Base-by-base conservation (phyloP, 2,797 vertebrate genomes). In the Phyllotis vaccarum region DNA sequence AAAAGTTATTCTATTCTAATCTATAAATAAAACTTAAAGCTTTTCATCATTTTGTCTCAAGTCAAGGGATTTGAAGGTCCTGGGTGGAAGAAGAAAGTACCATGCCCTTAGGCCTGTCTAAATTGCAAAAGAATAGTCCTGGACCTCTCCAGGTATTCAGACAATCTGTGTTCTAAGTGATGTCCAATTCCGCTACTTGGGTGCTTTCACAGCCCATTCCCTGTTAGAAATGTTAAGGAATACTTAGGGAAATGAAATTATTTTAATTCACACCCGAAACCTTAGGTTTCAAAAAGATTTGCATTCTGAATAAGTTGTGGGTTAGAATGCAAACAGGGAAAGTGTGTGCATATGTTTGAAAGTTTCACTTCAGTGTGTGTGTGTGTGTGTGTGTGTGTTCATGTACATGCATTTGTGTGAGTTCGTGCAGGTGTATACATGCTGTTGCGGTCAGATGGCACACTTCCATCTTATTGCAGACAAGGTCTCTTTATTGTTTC, bases 21-120 rank as follows among this genome's bases (percentile, higher is more conserved):
- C 31, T 58, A 1, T 90, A 90, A 40, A 66, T 62, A 81, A 92
- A 85, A 22, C 34, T n/a, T 92, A 79, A 64, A n/a, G 29, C 68
- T 95, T 60, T 91, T 94, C 19, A 66, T 82, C n/a, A n/a, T 58
- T 93, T 94, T 86, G 24, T n/a, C 68, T 93, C 37, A 70, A 31
- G 89, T 96, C 91, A 89, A 16, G 46, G 29, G 37, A 16, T 81
- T 91, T 91, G 95, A 82, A 92, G 46, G 5, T 72, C 16, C 11
- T 29, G 31, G 56, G 12, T 79, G 68, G 93, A 87, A 70, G 34
- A 92, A 60, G 85, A 90, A 75, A 12, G 14, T 62, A 2, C 86
- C 37, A n/a, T 4, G 24, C 34, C 24, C 75, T 3, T 92, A 81
- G 64, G 88, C 64, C 43, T 89, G 93, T n/a, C 7, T 37, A 31